These are phyloP conservation scores for Heliocidaris tuberculata DNA, from an alignment of 35 echinoderm and acorn worm genomes.

Conservation along the genomic window DNA sequence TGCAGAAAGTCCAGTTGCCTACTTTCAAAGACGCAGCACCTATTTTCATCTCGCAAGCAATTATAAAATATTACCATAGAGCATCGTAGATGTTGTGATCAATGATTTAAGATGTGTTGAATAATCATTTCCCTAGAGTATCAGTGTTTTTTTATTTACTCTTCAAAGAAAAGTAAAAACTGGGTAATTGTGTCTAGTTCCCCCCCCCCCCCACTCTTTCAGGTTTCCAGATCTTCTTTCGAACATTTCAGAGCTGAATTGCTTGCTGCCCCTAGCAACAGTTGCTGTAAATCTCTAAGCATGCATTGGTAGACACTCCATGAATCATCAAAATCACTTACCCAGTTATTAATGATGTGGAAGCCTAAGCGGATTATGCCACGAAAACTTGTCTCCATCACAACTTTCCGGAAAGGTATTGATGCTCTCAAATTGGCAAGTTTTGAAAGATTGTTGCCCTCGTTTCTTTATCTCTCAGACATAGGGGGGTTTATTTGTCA, in stretches of 20 bases:
- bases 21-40: too few relatives aligned
- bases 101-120: too few relatives aligned
- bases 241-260: neutral
- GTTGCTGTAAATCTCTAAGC: neutral
- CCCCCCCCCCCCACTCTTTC: neutral
- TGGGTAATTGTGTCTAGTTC: too few relatives aligned
- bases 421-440: neutral
- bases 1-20: too few relatives aligned
- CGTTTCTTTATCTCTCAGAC: neutral
- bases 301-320: neutral
- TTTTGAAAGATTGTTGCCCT: neutral
- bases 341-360: neutral
- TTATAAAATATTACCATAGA: too few relatives aligned
- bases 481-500: neutral
- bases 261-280: neutral
- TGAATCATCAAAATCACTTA: neutral
- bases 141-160: too few relatives aligned
- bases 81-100: too few relatives aligned
- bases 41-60: too few relatives aligned
- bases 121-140: too few relatives aligned
- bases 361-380: neutral
- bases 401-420: neutral
- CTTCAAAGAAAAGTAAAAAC: too few relatives aligned
- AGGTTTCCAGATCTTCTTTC: neutral
- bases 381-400: neutral